Evolutionary conservation across 2,113 vertebrate species (phyloP).

Genomic region (Plecturocebus donacophilus): DNA sequence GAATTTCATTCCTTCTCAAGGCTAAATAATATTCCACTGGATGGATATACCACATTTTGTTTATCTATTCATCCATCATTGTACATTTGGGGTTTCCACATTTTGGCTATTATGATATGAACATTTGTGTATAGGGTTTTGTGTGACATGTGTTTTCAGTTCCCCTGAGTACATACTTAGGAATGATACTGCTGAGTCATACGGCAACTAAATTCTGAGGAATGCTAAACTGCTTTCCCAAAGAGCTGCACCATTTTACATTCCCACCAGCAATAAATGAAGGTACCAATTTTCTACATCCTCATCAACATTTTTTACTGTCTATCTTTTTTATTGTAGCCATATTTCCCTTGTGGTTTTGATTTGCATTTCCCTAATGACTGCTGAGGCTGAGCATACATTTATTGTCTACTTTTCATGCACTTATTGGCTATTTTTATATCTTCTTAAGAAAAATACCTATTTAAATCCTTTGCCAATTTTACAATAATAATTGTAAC

Average conservation of each 20-base stretch:
- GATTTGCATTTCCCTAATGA: background rate
- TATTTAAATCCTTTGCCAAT: background rate
- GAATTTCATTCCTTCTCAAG: background rate
- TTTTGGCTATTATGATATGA: background rate
- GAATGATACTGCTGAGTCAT: background rate
- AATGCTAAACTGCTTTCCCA: background rate
- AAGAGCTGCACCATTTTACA: background rate
- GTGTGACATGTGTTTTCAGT: background rate
- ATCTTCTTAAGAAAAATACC: background rate
- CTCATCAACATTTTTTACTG: background rate
- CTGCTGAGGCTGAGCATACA: background rate
- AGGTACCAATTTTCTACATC: background rate
- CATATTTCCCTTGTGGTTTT: background rate
- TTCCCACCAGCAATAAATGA: background rate
- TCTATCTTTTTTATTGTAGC: background rate
- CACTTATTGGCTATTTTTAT: background rate
- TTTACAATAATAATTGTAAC: background rate
- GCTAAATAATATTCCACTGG: background rate
- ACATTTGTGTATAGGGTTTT: background rate
- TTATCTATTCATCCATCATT: background rate
- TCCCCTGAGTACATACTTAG: background rate
- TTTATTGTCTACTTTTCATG: background rate
- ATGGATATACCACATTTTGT: background rate
- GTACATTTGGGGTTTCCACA: background rate
- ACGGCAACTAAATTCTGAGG: background rate